phyloP scores from a whole-genome alignment of 2,888 invertebrate species.

The Epistrophella euchroma region DNA sequence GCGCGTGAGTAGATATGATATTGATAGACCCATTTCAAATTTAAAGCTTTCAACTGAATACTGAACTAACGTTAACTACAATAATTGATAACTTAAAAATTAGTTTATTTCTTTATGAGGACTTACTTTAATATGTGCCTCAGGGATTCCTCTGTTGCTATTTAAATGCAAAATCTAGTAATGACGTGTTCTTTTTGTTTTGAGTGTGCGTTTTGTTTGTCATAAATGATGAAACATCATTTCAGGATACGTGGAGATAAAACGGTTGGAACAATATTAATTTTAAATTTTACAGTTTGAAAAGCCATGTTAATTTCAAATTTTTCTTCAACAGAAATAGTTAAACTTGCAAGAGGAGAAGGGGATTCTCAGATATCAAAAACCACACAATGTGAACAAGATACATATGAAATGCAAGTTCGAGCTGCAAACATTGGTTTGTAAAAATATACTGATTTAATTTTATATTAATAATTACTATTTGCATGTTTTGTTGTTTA shows the following conservation, averaged over 20 bases:
- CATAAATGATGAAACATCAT: slow-evolving; percentile 32
- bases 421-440: slow-evolving; percentile 95
- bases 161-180: slow-evolving; percentile 30
- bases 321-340: slow-evolving; percentile 88
- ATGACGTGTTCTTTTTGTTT: slow-evolving; percentile 41
- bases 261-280: slow-evolving; percentile 53
- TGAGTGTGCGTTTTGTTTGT: neutral
- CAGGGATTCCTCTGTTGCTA: neutral
- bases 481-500: slow-evolving; percentile 78
- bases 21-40: slow-evolving; percentile 77
- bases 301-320: slow-evolving; percentile 4
- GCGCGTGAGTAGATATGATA: slow-evolving; percentile 78
- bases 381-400: slow-evolving; percentile 97
- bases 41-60: neutral
- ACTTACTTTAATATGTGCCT: slow-evolving; percentile 11
- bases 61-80: neutral
- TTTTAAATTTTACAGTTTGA: slow-evolving; percentile 57
- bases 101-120: neutral
- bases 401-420: slow-evolving; percentile 98
- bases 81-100: neutral
- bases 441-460: neutral
- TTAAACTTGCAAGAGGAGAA: slow-evolving; percentile 94
- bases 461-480: neutral
- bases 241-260: slow-evolving; percentile 61
- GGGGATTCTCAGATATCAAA: slow-evolving; percentile 95